Evolutionary conservation across 1,140 invertebrate genomes (phyloP).

Genomic region (Solenopsis invicta): DNA sequence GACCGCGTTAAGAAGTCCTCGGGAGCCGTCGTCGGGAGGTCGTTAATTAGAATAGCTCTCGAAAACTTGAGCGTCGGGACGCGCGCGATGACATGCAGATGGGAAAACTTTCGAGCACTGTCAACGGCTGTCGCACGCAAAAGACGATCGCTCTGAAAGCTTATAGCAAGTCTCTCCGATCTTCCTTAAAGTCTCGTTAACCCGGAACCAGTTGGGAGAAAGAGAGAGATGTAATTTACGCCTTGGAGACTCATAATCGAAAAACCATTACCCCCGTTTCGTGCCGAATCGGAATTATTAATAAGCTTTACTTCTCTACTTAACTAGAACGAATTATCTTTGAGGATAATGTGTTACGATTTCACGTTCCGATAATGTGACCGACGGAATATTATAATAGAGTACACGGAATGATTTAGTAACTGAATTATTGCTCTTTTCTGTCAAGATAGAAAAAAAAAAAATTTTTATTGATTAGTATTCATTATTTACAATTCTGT

Average conservation of each 20-base stretch:
- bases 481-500: background rate
- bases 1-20: conserved; percentile 18
- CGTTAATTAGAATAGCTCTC: conserved; percentile 68
- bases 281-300: conserved; percentile 40
- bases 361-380: background rate
- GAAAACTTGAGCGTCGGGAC: conserved; percentile 42
- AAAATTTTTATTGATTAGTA: background rate
- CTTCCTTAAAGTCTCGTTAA: conserved; percentile 57
- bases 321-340: conserved; percentile 26
- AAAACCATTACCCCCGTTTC: conserved; percentile 14
- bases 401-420: background rate
- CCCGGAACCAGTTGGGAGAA: background rate
- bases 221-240: conserved; percentile 47
- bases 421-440: background rate
- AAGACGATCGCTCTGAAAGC: conserved; percentile 36
- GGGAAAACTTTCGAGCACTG: conserved; percentile 59
- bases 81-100: conserved; percentile 22
- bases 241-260: conserved; percentile 15
- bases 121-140: conserved; percentile 34
- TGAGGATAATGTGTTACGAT: background rate
- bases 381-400: background rate
- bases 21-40: background rate
- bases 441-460: background rate
- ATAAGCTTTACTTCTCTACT: conserved; percentile 25
- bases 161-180: background rate